phyloP scores from a whole-genome alignment of 1,140 invertebrate genomes.

The Nasonia vitripennis region DNA sequence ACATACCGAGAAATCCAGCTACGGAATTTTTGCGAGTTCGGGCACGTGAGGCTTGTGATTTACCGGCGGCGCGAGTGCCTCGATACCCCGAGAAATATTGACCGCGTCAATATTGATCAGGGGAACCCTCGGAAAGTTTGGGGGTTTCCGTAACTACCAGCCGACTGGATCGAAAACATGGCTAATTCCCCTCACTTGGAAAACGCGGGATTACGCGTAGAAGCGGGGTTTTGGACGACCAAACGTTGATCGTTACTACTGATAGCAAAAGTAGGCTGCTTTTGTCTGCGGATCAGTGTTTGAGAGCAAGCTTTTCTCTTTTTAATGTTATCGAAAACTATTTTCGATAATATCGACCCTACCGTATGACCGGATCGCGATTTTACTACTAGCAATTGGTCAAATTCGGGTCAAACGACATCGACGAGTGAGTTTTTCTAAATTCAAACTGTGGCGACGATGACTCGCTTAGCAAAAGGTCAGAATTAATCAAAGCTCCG shows the following conservation, averaged over 20 bases:
- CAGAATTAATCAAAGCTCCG: not conserved
- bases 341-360: not conserved
- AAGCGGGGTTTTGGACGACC: not conserved
- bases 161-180: too few relatives aligned
- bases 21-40: constrained; percentile 20
- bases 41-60: not conserved
- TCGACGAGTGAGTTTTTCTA: too few relatives aligned
- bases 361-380: not conserved
- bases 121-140: not conserved
- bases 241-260: constrained; percentile 12
- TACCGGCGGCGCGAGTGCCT: not conserved
- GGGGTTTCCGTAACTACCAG: not conserved
- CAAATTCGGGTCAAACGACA: too few relatives aligned
- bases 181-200: not conserved
- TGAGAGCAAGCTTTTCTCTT: not conserved
- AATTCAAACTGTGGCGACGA: too few relatives aligned
- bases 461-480: not conserved
- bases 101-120: constrained; percentile 23
- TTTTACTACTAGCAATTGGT: not conserved
- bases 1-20: constrained; percentile 4
- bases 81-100: not conserved
- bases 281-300: not conserved
- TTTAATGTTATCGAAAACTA: constrained; percentile 1
- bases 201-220: not conserved
- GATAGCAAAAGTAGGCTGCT: not conserved